Evolutionary conservation across 2,888 invertebrate genomes (phyloP).

Genomic region (Ashinkailepas kermadecensis): DNA sequence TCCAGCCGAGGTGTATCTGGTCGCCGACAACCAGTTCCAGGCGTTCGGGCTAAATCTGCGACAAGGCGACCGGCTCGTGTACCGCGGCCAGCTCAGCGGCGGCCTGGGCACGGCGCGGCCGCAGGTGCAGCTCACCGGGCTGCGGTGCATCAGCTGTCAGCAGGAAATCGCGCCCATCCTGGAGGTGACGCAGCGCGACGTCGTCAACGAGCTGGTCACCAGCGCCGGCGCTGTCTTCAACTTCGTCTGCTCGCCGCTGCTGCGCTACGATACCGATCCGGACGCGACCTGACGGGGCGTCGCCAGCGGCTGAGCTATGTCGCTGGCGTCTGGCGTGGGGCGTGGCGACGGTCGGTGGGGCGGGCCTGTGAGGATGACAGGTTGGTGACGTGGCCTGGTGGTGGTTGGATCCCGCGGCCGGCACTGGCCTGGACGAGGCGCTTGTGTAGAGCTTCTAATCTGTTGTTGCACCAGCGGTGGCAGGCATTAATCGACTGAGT

Average conservation of each 20-base stretch:
- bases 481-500: too few species aligned
- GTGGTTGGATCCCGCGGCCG: too few species aligned
- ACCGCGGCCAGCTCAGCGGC: constrained; percentile 11
- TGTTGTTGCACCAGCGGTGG: too few species aligned
- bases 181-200: constrained; percentile 16
- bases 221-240: constrained; percentile 15
- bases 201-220: constrained; percentile 17
- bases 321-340: too few species aligned
- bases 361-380: too few species aligned
- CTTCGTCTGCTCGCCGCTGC: constrained; percentile 15
- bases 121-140: constrained; percentile 10
- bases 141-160: background rate
- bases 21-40: constrained; percentile 18
- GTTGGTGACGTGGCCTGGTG: too few species aligned
- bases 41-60: constrained; percentile 10
- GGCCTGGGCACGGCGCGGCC: constrained; percentile 18
- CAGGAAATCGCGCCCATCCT: constrained; percentile 14
- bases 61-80: background rate
- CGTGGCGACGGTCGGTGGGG: too few species aligned
- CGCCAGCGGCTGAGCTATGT: too few species aligned
- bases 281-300: background rate
- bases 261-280: background rate
- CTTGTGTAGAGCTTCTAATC: too few species aligned
- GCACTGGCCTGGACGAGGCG: too few species aligned
- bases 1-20: background rate